These are phyloP conservation scores for Leptopterna dolabrata DNA, from an alignment of 2,888 invertebrate genomes.

Conservation along the genomic window DNA sequence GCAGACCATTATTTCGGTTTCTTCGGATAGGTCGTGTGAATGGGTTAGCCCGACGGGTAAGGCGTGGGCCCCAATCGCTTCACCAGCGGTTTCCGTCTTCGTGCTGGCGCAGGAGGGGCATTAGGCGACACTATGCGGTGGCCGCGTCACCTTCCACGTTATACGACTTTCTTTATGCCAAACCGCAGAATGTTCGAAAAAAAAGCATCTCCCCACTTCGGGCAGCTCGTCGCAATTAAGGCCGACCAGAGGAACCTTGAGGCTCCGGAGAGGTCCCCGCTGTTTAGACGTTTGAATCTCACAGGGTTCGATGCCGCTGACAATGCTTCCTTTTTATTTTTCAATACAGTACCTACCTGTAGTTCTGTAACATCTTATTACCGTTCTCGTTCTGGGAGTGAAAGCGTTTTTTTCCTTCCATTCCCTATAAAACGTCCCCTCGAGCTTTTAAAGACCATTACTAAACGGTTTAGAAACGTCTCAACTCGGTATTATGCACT, in stretches of 20 bases:
- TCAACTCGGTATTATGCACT: conserved; percentile 43
- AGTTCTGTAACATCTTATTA: neutral
- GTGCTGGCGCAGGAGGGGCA: conserved; percentile 30
- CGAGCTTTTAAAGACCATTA: conserved; percentile 46
- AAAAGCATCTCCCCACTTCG: neutral
- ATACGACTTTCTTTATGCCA: conserved; percentile 45
- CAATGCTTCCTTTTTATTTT: neutral
- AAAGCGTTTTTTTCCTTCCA: conserved; percentile 26
- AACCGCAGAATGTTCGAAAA: conserved; percentile 43
- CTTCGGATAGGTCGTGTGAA: conserved; percentile 42
- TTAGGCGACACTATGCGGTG: conserved; percentile 52
- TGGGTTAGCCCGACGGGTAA: conserved; percentile 7
- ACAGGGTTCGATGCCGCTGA: neutral
- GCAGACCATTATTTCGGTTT: conserved; percentile 22
- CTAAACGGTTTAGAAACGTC: conserved; percentile 54
- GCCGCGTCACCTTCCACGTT: conserved; percentile 46
- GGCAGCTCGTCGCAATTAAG: conserved; percentile 35
- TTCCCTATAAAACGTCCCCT: neutral
- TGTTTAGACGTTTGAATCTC: neutral
- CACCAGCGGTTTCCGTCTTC: conserved; percentile 32
- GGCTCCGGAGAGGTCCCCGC: neutral
- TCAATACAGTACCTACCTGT: neutral
- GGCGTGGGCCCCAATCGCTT: conserved; percentile 21
- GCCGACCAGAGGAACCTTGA: conserved; percentile 10
- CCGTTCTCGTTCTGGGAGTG: neutral